Conservation (phyloP, 2,113 vertebrate genomes). For the Petaurus breviceps region DNA sequence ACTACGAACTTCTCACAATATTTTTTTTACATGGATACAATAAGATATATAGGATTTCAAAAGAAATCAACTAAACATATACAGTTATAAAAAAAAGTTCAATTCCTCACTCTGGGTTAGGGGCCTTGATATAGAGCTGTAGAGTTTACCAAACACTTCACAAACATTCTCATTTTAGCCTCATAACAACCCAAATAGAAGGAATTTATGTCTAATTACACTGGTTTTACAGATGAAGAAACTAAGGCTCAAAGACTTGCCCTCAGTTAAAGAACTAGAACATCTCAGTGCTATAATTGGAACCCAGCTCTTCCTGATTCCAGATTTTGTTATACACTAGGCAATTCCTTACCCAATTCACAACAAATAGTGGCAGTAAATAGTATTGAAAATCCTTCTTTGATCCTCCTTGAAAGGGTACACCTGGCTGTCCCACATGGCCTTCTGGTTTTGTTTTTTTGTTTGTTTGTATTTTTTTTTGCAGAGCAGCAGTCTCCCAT, state of each 20-base stretch:
- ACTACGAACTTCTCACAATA: too few relatives aligned
- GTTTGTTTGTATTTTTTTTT: background rate
- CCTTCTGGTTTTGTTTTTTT: background rate
- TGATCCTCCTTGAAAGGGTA: background rate
- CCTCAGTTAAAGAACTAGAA: background rate
- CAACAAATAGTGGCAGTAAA: background rate
- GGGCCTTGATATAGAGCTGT: background rate
- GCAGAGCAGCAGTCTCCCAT: background rate
- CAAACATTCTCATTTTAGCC: background rate
- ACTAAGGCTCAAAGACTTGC: background rate
- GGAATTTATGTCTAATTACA: background rate
- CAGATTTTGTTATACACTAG: background rate
- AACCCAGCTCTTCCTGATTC: background rate
- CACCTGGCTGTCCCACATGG: background rate
- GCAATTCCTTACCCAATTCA: background rate
- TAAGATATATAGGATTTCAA: background rate
- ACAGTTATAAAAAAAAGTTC: too few relatives aligned
- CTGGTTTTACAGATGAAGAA: background rate
- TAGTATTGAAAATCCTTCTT: background rate
- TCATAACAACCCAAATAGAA: background rate
- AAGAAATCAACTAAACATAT: background rate
- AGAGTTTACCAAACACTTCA: background rate
- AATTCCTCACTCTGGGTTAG: background rate
- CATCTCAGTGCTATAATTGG: background rate
- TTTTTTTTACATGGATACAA: background rate